phyloP scores from a whole-genome alignment of 2,888 invertebrate species.

The Coecobrya sp. region DNA sequence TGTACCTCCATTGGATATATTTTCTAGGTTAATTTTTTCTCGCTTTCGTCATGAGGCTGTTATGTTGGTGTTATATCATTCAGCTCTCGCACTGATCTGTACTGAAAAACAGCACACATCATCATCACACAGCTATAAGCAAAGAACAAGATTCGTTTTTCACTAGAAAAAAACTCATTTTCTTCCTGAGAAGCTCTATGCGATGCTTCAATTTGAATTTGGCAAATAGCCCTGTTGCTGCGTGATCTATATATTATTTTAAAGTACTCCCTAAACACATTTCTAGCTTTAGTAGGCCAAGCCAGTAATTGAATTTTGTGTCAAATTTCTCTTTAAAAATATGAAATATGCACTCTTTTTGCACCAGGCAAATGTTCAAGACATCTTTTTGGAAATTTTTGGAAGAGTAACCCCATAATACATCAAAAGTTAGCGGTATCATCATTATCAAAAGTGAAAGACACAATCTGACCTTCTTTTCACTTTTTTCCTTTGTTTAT shows the following conservation, averaged over 20 bases:
- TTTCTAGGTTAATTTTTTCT: constrained; percentile 27
- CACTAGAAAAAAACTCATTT: constrained; percentile 24
- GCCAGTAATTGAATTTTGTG: not conserved
- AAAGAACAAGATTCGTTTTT: not conserved
- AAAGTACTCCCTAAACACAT: too few species aligned
- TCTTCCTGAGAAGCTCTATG: not conserved
- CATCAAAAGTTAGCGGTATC: too few species aligned
- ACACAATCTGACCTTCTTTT: not conserved
- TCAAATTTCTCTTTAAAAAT: not conserved
- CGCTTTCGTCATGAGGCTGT: not conserved
- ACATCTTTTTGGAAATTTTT: too few species aligned
- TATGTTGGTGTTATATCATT: not conserved
- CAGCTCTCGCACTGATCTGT: not conserved
- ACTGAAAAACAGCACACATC: not conserved
- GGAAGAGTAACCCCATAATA: too few species aligned
- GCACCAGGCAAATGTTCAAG: not conserved
- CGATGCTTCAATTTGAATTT: constrained; percentile 11
- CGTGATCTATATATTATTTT: constrained; percentile 54
- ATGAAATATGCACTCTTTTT: not conserved
- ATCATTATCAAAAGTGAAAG: not conserved
- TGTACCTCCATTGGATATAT: too few species aligned
- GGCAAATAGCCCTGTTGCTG: constrained; percentile 68
- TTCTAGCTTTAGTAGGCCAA: not conserved
- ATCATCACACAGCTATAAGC: not conserved
- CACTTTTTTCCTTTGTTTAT: not conserved